Evolutionary conservation across 1,140 invertebrate genomes (phyloP).

Genomic region (Sitobion miscanthi): DNA sequence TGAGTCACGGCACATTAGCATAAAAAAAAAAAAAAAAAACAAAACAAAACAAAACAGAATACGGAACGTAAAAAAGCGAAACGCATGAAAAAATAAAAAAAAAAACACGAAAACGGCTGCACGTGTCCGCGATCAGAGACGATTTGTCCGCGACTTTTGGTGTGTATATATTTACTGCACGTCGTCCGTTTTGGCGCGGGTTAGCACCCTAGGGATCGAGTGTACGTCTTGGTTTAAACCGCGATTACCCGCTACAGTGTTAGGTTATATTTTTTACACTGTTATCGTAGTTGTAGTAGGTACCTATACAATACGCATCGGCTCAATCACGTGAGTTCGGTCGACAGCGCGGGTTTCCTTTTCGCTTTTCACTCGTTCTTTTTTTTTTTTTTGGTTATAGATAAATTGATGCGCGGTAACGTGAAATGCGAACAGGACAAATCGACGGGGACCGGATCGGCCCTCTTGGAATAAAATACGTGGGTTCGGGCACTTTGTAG

Average conservation of each 20-base stretch:
- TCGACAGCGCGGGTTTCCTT: neutral
- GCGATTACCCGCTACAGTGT: neutral
- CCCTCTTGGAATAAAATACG: neutral
- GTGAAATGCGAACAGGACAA: neutral
- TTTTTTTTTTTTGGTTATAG: no score
- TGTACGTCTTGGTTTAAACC: neutral
- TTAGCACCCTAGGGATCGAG: neutral
- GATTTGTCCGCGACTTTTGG: slow-evolving; percentile 1
- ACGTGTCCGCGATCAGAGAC: slow-evolving; percentile 34
- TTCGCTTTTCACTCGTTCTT: neutral
- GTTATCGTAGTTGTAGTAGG: neutral
- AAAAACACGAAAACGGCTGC: slow-evolving; percentile 37
- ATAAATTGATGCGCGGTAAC: neutral
- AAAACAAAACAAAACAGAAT: neutral
- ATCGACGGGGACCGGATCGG: neutral
- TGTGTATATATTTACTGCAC: neutral
- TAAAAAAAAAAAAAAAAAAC: neutral
- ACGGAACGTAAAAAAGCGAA: neutral
- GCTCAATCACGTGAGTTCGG: neutral
- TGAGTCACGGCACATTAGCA: slow-evolving; percentile 48
- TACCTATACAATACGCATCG: neutral
- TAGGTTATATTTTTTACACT: neutral
- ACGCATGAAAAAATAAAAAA: neutral
- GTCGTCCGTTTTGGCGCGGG: neutral
- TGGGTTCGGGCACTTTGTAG: neutral